These are phyloP conservation scores for Cyclophora punctaria DNA, from an alignment of 2,888 invertebrate species.

Conservation along the genomic window DNA sequence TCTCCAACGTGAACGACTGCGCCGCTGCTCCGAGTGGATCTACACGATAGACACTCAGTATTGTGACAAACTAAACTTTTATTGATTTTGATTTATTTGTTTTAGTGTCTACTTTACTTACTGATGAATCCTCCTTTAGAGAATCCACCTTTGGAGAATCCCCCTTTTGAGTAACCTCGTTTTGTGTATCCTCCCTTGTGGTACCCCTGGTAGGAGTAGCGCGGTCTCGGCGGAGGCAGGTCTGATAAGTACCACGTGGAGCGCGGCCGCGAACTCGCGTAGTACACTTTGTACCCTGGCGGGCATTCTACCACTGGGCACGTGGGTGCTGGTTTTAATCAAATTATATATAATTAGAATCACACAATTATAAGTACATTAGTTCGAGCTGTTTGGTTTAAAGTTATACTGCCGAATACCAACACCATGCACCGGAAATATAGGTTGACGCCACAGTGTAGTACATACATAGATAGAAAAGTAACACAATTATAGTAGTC, in stretches of 20 bases:
- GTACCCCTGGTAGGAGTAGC: slow-evolving; percentile 53
- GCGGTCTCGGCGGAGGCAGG: slow-evolving; percentile 50
- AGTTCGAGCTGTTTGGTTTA: too few species aligned
- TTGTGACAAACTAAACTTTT: too few species aligned
- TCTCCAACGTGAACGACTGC: slow-evolving; percentile 50
- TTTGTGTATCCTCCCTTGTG: slow-evolving; percentile 42
- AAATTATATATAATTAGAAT: slow-evolving; percentile 5
- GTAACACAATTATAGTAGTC: too few species aligned
- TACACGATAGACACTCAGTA: too few species aligned
- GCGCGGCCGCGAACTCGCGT: slow-evolving; percentile 44
- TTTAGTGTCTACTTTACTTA: slow-evolving; percentile 13
- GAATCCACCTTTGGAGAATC: slow-evolving; percentile 37
- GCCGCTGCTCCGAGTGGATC: background rate
- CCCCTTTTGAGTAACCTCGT: slow-evolving; percentile 36
- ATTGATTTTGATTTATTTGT: too few species aligned
- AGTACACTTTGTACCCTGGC: slow-evolving; percentile 73
- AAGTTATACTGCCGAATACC: too few species aligned
- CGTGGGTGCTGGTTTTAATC: slow-evolving; percentile 35
- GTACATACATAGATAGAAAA: too few species aligned
- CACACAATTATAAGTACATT: background rate
- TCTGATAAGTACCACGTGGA: slow-evolving; percentile 81
- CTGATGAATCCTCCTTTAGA: slow-evolving; percentile 43
- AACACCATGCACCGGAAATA: too few species aligned
- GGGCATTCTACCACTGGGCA: slow-evolving; percentile 77
- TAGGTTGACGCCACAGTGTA: too few species aligned